Evolutionary conservation across 2,797 vertebrate genomes (phyloP).

Genomic region (Rachycentron canadum): DNA sequence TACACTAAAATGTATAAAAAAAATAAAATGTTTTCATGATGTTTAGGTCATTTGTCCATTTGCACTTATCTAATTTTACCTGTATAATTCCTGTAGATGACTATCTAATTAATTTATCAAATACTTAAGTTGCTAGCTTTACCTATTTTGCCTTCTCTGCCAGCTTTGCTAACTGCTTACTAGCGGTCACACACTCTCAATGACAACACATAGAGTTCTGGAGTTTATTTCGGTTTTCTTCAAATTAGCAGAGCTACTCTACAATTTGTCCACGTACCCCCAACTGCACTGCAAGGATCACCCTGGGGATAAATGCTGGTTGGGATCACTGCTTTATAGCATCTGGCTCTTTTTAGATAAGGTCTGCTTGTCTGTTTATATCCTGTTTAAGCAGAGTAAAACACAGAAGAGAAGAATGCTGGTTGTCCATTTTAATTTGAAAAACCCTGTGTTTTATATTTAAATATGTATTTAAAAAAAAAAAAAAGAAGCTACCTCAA

Average conservation of each 20-base stretch:
- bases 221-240: neutral
- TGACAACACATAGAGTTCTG: neutral
- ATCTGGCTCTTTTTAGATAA: conserved; percentile 35
- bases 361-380: conserved; percentile 33
- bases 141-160: neutral
- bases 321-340: conserved; percentile 16
- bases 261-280: conserved; percentile 4
- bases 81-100: too few relatives aligned
- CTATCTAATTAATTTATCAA: neutral
- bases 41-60: neutral
- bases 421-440: conserved; percentile 36
- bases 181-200: neutral
- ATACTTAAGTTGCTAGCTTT: neutral
- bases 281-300: neutral
- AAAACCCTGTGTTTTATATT: conserved; percentile 19
- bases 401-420: conserved; percentile 10
- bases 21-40: too few relatives aligned
- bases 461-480: neutral
- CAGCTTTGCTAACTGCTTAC: neutral
- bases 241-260: neutral
- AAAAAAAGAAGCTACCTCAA: conserved; percentile 14
- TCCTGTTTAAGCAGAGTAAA: conserved; percentile 13
- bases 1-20: neutral
- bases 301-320: neutral
- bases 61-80: neutral